Conservation (phyloP, 2,888 invertebrate species). For the Ophion ventricosus region DNA sequence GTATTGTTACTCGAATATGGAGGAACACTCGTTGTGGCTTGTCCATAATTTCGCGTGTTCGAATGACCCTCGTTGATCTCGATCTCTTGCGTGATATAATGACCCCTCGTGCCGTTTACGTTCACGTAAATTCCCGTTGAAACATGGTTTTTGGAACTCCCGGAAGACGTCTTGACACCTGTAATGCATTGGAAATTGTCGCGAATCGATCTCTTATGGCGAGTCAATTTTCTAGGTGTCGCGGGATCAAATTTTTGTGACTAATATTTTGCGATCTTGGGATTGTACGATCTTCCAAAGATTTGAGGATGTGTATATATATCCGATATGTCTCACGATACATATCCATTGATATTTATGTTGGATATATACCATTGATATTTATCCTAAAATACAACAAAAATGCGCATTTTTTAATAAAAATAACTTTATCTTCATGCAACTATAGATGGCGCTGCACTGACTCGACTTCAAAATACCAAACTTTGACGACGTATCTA, state of each 20-base stretch:
- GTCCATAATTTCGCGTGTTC: conserved; percentile 69
- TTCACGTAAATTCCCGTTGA: conserved; percentile 71
- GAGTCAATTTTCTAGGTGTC: neutral
- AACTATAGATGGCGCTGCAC: too few relatives aligned
- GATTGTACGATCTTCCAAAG: too few relatives aligned
- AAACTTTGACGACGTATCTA: too few relatives aligned
- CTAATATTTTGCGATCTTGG: too few relatives aligned
- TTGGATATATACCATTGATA: too few relatives aligned
- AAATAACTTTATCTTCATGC: too few relatives aligned
- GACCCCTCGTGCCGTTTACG: conserved; percentile 71
- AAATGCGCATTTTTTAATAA: too few relatives aligned
- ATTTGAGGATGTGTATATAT: too few relatives aligned
- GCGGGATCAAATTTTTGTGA: neutral
- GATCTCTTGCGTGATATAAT: conserved; percentile 73
- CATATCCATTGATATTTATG: too few relatives aligned
- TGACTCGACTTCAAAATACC: too few relatives aligned
- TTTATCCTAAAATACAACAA: too few relatives aligned
- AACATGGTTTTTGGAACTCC: neutral
- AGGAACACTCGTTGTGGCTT: conserved; percentile 24
- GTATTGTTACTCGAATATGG: conserved; percentile 1
- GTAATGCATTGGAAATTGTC: neutral
- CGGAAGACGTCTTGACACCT: conserved; percentile 42
- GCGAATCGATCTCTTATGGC: neutral
- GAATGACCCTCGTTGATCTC: conserved; percentile 76
- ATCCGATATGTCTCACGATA: too few relatives aligned